Base-by-base conservation (phyloP, 2,888 invertebrate species). In the Drosophila kambysellisi region DNA sequence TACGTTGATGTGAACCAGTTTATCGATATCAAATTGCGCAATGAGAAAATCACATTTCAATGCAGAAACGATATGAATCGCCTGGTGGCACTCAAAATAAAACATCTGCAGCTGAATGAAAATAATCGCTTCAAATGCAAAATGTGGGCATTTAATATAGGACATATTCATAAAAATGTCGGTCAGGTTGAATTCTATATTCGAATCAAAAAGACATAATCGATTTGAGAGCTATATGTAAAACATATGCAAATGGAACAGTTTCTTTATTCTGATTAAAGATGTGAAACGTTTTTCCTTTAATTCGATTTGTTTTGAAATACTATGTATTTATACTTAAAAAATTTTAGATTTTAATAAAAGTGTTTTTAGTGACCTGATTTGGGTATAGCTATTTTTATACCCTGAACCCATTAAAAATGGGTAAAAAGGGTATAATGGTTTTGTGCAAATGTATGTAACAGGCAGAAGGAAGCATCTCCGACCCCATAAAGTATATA, bases 61-160 rank as follows among this genome's bases (percentile, higher is more conserved):
- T 39, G 68, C 4, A 50, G 46, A 15, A 39, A 15, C 1, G 63
- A 76, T n/a, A 12, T 84, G 1, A 83, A 86, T 66, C 89, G 87
- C 0, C n/a, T 87, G 15, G 53, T 87, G 17, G 86, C 89, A 12
- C 8, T 86, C 0, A 69, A 70, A 43, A 50, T 86, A 0, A 58
- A 35, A 7, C 62, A 73, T 11, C 37, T 86, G 2, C 25, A 30
- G 1, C 0, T 17, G 3, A 72, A 76, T 33, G 15, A n/a, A 29
- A 29, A 25, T 4, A 33, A 60, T 11, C n/a, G 25, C 0, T 25
- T 87, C 0, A 62, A 20, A 4, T 86, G 89, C 53, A 75, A 78
- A 50, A 43, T 89, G 9, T 86, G 76, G 80, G 86, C 86, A 4
- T 50, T 41, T 0, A 86, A 86, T 63, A 89, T 86, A 8, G 9